Conservation (phyloP, 2,797 vertebrate species). For the Platyrinchus mystaceus region DNA sequence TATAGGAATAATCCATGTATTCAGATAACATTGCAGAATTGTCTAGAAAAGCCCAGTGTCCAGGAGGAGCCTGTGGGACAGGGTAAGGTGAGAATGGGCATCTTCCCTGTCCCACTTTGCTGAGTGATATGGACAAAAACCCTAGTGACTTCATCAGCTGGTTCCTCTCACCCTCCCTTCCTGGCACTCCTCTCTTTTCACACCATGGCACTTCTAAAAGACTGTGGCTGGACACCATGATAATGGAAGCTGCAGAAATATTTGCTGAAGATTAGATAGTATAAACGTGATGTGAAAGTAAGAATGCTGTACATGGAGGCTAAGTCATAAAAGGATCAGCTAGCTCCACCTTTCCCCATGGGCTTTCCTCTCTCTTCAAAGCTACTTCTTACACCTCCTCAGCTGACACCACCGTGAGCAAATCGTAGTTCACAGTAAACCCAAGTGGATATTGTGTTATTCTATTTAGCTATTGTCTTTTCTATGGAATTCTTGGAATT, state of each 20-base stretch:
- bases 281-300: background rate
- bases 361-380: background rate
- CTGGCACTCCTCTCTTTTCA: background rate
- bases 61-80: background rate
- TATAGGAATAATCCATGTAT: background rate
- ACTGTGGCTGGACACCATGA: background rate
- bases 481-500: background rate
- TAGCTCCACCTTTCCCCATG: background rate
- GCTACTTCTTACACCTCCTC: background rate
- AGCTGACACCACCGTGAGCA: background rate
- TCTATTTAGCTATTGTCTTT: background rate
- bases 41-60: background rate
- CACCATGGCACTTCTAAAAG: background rate
- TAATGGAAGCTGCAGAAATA: background rate
- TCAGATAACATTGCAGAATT: background rate
- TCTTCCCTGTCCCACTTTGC: background rate
- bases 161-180: background rate
- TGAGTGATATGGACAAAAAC: background rate
- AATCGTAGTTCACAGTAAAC: background rate
- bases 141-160: background rate
- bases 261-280: background rate
- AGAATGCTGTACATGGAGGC: background rate
- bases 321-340: background rate
- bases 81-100: background rate
- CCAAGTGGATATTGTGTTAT: background rate